phyloP scores from a whole-genome alignment of 2,113 vertebrate species.

The Tauraco erythrolophus region DNA sequence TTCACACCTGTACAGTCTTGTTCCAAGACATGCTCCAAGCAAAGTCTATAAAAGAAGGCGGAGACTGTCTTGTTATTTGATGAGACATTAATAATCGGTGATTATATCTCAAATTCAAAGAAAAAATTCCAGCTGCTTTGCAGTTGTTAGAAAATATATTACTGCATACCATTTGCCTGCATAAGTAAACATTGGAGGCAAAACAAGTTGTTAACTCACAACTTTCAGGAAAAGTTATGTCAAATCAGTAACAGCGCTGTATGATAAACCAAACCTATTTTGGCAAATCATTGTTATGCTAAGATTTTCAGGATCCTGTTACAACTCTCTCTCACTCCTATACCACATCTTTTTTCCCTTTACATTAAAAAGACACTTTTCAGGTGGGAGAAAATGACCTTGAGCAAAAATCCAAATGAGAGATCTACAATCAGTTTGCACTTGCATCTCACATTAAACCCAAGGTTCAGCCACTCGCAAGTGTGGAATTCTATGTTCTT shows the following conservation, averaged over 20 bases:
- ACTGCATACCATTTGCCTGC: not conserved
- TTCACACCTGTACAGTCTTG: slow-evolving; percentile 76
- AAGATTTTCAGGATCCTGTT: not conserved
- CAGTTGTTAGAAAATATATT: slow-evolving; percentile 27
- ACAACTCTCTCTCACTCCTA: not conserved
- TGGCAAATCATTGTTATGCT: not conserved
- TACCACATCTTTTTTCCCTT: not conserved
- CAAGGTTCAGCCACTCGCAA: not conserved
- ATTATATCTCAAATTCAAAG: slow-evolving; percentile 53
- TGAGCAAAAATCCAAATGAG: not conserved
- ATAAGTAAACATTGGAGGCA: not conserved
- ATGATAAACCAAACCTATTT: not conserved
- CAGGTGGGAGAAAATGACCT: not conserved
- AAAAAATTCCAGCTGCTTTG: slow-evolving; percentile 11
- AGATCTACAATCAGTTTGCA: not conserved
- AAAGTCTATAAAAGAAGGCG: slow-evolving; percentile 72
- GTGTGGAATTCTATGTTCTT: not conserved
- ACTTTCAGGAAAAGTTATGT: not conserved
- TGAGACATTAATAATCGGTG: slow-evolving; percentile 63
- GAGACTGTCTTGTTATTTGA: slow-evolving; percentile 58
- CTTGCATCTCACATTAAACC: not conserved
- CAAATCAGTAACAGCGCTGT: not conserved
- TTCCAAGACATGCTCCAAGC: slow-evolving; percentile 66
- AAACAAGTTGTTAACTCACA: not conserved
- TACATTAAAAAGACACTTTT: not conserved